phyloP scores from a whole-genome alignment of 2,113 vertebrate species.

The Upupa epops region DNA sequence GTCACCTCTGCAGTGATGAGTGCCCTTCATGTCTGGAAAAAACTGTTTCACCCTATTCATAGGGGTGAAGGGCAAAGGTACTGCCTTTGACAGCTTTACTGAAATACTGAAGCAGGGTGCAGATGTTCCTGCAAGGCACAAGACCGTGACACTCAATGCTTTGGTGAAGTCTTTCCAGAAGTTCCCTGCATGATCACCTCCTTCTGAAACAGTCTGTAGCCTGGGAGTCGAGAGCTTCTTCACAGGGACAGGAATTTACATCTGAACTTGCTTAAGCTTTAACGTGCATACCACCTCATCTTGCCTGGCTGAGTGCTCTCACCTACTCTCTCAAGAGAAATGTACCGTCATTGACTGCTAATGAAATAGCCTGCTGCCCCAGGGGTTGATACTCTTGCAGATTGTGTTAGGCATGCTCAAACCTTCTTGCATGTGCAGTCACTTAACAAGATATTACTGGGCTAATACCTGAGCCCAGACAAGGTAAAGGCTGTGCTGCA shows the following conservation, averaged over 20 bases:
- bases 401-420: not conserved
- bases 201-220: not conserved
- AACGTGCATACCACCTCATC: not conserved
- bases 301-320: not conserved
- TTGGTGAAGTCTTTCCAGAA: not conserved
- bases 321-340: not conserved
- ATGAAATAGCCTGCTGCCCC: not conserved
- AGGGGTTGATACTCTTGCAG: not conserved
- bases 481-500: not conserved
- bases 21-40: not conserved
- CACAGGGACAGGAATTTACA: not conserved
- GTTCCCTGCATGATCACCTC: not conserved
- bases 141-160: too few species aligned
- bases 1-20: not conserved
- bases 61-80: not conserved
- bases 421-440: fast-evolving
- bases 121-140: not conserved
- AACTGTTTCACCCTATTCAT: too few species aligned
- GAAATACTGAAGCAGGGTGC: not conserved
- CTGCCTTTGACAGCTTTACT: not conserved
- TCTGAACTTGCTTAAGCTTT: not conserved
- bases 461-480: not conserved
- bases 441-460: not conserved
- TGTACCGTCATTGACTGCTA: not conserved
- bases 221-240: not conserved